Evolutionary conservation across 2,113 vertebrate genomes (phyloP).

Genomic region (Epinephelus lanceolatus): DNA sequence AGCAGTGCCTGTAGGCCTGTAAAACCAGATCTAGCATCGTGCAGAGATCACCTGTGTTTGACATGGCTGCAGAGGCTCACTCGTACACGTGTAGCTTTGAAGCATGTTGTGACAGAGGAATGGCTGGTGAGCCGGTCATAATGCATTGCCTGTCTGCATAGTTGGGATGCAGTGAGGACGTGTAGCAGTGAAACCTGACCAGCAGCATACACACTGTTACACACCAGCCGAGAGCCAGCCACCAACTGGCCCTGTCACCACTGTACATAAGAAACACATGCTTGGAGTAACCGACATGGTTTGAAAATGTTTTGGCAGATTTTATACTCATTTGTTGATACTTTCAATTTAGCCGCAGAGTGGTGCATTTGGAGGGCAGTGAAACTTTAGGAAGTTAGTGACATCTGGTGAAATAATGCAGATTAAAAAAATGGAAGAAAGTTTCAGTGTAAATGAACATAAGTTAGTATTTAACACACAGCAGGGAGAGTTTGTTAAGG

Average conservation of each 20-base stretch:
- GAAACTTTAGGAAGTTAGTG: not conserved
- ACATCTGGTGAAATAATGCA: not conserved
- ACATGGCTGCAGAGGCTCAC: constrained; percentile 16
- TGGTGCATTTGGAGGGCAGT: not conserved
- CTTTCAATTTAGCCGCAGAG: constrained; percentile 1
- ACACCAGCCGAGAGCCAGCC: constrained; percentile 56
- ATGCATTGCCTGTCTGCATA: constrained; percentile 56
- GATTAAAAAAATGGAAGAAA: not conserved
- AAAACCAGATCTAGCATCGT: not conserved
- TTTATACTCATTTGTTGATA: constrained; percentile 1
- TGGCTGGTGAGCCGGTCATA: constrained; percentile 30
- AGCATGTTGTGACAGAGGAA: constrained; percentile 62
- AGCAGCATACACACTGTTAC: constrained; percentile 51
- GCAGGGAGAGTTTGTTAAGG: not conserved
- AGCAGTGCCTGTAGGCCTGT: not conserved
- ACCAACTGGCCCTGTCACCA: constrained; percentile 73
- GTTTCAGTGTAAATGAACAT: not conserved
- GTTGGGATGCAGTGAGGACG: constrained; percentile 56
- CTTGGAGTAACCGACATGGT: constrained; percentile 9
- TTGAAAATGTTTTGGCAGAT: constrained; percentile 7
- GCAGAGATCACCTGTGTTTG: constrained; percentile 15
- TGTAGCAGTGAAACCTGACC: constrained; percentile 69
- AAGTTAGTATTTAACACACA: not conserved
- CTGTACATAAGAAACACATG: constrained; percentile 42
- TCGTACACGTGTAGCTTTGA: constrained; percentile 45